phyloP scores from a whole-genome alignment of 2,113 vertebrate genomes.

The Lophura nycthemera region DNA sequence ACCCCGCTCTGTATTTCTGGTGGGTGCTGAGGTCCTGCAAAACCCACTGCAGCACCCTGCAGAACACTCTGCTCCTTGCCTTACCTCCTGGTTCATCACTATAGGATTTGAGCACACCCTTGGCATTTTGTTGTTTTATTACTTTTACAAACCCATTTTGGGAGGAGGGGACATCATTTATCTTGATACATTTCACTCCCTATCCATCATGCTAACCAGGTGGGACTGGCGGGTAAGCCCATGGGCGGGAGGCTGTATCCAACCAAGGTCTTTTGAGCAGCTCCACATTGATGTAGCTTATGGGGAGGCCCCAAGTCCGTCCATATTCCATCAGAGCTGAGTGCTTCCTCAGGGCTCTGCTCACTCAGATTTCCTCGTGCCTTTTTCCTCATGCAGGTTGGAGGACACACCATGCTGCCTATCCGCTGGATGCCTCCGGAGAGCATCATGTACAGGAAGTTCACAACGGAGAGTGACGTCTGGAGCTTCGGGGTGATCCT shows the following conservation, averaged over 20 bases:
- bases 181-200: neutral
- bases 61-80: neutral
- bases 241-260: neutral
- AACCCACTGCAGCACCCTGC: neutral
- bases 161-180: slow-evolving; percentile 7
- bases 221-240: slow-evolving; percentile 12
- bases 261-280: neutral
- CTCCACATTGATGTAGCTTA: neutral
- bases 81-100: neutral
- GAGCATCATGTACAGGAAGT: slow-evolving; percentile 99
- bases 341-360: neutral
- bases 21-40: neutral
- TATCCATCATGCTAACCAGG: neutral
- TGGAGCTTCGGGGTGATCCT: slow-evolving; percentile 98
- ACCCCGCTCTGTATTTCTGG: neutral
- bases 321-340: neutral
- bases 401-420: slow-evolving; percentile 97
- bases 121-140: neutral
- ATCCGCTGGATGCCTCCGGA: slow-evolving; percentile 99
- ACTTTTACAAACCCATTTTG: neutral
- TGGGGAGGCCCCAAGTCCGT: neutral
- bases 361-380: slow-evolving; percentile 19
- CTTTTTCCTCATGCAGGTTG: slow-evolving; percentile 83
- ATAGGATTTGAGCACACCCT: neutral
- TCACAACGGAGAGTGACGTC: slow-evolving; percentile 96